Percentiles rank a stretch among this genome's conserved stretches.
Conservation (phyloP, 2,113 vertebrate genomes). For the Otocyon megalotis region DNA sequence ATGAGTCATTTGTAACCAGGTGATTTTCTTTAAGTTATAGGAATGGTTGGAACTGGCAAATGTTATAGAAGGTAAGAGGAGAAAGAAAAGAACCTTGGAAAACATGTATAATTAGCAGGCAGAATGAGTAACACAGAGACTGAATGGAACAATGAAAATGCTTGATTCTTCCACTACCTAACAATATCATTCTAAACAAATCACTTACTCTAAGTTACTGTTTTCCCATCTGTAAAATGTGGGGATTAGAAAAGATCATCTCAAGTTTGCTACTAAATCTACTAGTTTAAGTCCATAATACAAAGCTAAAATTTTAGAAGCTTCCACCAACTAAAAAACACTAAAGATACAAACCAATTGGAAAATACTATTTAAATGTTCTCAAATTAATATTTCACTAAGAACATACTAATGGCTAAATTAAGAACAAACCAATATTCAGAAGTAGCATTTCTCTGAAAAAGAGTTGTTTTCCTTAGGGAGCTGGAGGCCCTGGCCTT, state of each 20-base stretch:
- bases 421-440: neutral
- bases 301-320: constrained; percentile 29
- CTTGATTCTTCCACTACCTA: neutral
- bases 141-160: neutral
- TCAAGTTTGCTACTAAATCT: neutral
- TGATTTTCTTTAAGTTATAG: constrained; percentile 12
- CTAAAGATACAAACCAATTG: neutral
- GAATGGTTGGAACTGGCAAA: constrained; percentile 38
- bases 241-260: neutral
- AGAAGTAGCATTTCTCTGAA: neutral
- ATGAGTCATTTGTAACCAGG: neutral
- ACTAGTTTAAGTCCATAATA: neutral
- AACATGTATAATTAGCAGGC: neutral
- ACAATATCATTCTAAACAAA: neutral
- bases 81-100: constrained; percentile 27
- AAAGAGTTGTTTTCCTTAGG: neutral
- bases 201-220: neutral
- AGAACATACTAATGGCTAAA: constrained; percentile 23
- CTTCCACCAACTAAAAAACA: constrained; percentile 16
- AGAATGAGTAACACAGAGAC: neutral
- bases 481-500: neutral
- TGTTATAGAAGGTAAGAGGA: neutral
- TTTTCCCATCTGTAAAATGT: constrained; percentile 2
- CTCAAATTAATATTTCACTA: constrained; percentile 31
- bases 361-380: neutral